Base-by-base conservation (phyloP, 2,888 invertebrate genomes). In the Eledona agricola region DNA sequence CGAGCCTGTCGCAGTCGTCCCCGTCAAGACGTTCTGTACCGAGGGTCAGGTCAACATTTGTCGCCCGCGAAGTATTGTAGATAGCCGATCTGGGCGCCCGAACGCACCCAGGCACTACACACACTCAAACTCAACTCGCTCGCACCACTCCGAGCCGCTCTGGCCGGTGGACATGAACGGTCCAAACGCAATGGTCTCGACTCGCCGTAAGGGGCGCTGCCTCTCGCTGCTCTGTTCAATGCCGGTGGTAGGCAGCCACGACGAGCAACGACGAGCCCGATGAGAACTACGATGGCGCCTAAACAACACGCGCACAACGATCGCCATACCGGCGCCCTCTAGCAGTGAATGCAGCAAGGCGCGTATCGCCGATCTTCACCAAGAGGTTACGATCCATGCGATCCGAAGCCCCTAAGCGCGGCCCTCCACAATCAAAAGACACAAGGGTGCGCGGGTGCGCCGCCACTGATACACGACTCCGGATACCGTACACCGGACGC, bases 21-120 rank as follows among this genome's bases (percentile, higher is more conserved):
- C 71, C 69, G 69, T 70, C 66, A 63, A 69, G 70, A 67, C 64
- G 70, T 72, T 72, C 70, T 70, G 71, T 73, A 70, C 71, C 68
- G 70, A 67, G 67, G 73, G 74, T 76, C 75, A 76, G 70, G 76
- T 75, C 69, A 75, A 76, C 76, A 76, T 76, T 71, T 68, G 75
- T 72, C 72, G 70, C 64, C 64, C 66, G 66, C 60, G 59, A 64
- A 69, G 63, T 66, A 64, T 65, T n/a, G n/a, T n/a, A 66, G 66
- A 26, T 67, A 69, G 69, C 67, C 64, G 53, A 70, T 66, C 69
- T 64, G 70, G 71, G 71, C 72, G 72, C 70, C 70, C 70, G 66
- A 67, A 71, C 69, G 72, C 73, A 73, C 72, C 75, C 76, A 73
- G 69, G 63, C 72, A 74, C 74, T 72, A 72, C 74, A 73, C 74